Evolutionary conservation across 2,888 invertebrate species (phyloP).

Genomic region (Drosophila mercatorum): DNA sequence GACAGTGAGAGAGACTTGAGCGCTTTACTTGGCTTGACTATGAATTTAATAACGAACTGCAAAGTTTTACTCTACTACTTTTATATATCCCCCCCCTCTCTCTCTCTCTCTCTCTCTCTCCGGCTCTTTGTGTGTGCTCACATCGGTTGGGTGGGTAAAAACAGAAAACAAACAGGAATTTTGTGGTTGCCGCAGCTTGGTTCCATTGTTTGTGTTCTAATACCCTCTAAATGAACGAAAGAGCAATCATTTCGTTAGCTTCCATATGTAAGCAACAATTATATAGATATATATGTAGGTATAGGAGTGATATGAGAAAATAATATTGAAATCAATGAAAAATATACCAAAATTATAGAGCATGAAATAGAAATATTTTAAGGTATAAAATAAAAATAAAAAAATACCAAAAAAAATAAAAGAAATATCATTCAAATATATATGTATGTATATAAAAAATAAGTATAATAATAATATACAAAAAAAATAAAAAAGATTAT

Average conservation of each 20-base stretch:
- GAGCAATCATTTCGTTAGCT: neutral
- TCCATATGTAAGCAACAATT: too few relatives aligned
- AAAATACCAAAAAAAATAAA: neutral
- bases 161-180: constrained; percentile 60
- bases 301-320: too few relatives aligned
- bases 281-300: too few relatives aligned
- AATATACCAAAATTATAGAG: too few relatives aligned
- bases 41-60: constrained; percentile 40
- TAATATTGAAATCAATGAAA: too few relatives aligned
- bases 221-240: constrained; percentile 22
- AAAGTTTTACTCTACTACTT: constrained; percentile 18
- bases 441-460: too few relatives aligned
- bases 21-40: constrained; percentile 23
- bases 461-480: too few relatives aligned
- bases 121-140: constrained; percentile 12
- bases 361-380: too few relatives aligned
- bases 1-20: constrained; percentile 10
- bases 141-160: constrained; percentile 37
- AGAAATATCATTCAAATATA: too few relatives aligned
- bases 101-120: neutral
- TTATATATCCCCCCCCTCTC: neutral
- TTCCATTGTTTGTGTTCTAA: constrained; percentile 41
- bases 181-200: constrained; percentile 53
- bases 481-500: too few relatives aligned
- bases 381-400: neutral